phyloP scores from a whole-genome alignment of 2,113 vertebrate species.

The Platycercus adscitus region DNA sequence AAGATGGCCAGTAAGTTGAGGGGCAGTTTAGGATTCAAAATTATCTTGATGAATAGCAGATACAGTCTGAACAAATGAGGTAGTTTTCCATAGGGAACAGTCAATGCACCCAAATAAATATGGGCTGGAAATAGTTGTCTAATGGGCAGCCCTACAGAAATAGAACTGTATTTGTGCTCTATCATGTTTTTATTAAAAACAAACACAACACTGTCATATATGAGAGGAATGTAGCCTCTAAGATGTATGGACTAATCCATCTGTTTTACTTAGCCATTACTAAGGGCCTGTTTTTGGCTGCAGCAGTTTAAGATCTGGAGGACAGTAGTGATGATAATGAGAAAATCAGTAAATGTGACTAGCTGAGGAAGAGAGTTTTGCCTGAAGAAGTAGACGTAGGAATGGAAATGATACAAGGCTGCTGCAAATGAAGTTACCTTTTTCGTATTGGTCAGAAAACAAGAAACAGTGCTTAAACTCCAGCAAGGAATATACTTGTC shows the following conservation, averaged over 20 bases:
- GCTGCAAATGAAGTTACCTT: not conserved
- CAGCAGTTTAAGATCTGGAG: not conserved
- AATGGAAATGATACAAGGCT: not conserved
- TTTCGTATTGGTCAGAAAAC: not conserved
- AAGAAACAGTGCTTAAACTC: not conserved
- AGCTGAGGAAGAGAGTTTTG: not conserved
- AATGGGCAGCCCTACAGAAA: not conserved
- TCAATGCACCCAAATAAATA: not conserved
- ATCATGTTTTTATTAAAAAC: not conserved
- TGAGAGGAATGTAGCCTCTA: not conserved
- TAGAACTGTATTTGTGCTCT: not conserved
- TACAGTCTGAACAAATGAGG: not conserved
- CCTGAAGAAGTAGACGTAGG: not conserved
- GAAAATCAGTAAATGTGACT: not conserved
- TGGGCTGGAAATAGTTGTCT: not conserved
- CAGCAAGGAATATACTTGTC: not conserved
- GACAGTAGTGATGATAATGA: not conserved
- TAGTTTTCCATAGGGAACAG: not conserved
- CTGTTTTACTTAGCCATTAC: not conserved
- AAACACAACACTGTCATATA: rapidly evolving
- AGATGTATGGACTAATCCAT: not conserved
- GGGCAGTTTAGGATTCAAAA: not conserved
- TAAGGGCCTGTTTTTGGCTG: not conserved
- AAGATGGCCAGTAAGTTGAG: not conserved
- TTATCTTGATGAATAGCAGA: not conserved